phyloP scores from a whole-genome alignment of 1,140 invertebrate species.

The Lerema accius region DNA sequence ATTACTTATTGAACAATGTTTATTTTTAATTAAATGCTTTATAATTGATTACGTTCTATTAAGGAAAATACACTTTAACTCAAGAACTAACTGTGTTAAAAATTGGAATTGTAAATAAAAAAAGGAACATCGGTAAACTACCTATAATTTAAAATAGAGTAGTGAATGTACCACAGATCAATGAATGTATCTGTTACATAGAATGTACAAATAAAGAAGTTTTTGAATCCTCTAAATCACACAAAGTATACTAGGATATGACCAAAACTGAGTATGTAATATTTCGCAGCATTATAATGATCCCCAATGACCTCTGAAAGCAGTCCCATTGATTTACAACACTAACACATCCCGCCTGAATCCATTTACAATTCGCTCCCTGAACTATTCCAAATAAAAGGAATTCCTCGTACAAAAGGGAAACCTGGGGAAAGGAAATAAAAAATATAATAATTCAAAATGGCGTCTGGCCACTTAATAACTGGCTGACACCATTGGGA shows the following conservation, averaged over 20 bases:
- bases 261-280: slow-evolving; percentile 15
- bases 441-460: slow-evolving; percentile 82
- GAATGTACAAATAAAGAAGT: background rate
- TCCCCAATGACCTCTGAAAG: slow-evolving; percentile 50
- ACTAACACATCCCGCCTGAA: slow-evolving; percentile 50
- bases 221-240: slow-evolving; percentile 6
- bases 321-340: slow-evolving; percentile 55
- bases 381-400: slow-evolving; percentile 76
- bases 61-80: too few relatives aligned
- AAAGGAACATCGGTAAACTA: too few relatives aligned
- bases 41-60: too few relatives aligned
- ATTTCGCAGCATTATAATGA: slow-evolving; percentile 42
- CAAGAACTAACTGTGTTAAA: too few relatives aligned
- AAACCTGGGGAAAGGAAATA: slow-evolving; percentile 71
- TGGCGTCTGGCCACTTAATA: slow-evolving; percentile 83
- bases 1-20: too few relatives aligned
- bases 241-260: slow-evolving; percentile 5
- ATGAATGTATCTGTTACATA: too few relatives aligned
- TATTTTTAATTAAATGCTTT: too few relatives aligned
- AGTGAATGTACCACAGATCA: too few relatives aligned
- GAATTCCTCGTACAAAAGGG: slow-evolving; percentile 70
- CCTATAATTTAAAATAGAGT: too few relatives aligned
- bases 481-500: slow-evolving; percentile 83
- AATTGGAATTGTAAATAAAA: too few relatives aligned
- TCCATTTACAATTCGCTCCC: slow-evolving; percentile 68